phyloP scores from a whole-genome alignment of 1,140 invertebrate species.

The Antheraea pernyi region DNA sequence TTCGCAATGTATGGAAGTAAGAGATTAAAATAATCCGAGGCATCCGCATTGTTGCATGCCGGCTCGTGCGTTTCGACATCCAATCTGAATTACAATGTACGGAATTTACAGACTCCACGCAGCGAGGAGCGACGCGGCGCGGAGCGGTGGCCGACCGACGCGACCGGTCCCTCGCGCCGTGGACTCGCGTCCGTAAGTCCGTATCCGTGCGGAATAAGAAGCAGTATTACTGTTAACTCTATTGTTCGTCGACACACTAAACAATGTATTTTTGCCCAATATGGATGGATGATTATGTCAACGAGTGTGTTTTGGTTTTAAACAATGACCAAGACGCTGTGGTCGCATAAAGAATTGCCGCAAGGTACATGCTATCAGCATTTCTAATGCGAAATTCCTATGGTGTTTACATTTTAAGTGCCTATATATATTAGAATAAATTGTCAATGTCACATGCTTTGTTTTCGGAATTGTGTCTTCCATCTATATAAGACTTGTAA shows the following conservation, averaged over 20 bases:
- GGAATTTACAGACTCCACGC: constrained; percentile 70
- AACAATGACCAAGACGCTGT: constrained; percentile 59
- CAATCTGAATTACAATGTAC: constrained; percentile 77
- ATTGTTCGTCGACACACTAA: constrained; percentile 69
- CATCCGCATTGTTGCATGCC: constrained; percentile 72
- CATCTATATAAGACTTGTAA: not conserved
- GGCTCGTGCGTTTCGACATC: constrained; percentile 71
- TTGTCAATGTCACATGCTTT: not conserved
- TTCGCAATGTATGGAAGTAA: constrained; percentile 2
- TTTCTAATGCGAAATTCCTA: constrained; percentile 43
- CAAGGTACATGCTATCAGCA: constrained; percentile 46
- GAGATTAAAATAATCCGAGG: constrained; percentile 25
- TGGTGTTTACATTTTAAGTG: constrained; percentile 17
- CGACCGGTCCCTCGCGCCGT: not conserved
- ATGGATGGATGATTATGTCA: constrained; percentile 74
- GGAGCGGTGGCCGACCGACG: constrained; percentile 17
- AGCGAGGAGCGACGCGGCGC: not conserved
- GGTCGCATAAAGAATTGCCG: constrained; percentile 52
- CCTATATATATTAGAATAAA: not conserved
- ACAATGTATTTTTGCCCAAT: constrained; percentile 76
- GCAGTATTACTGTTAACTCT: constrained; percentile 72
- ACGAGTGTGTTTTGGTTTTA: constrained; percentile 72
- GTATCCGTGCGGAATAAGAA: constrained; percentile 77
- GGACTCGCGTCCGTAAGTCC: constrained; percentile 60
- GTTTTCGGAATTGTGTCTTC: not conserved